phyloP scores from a whole-genome alignment of 2,888 invertebrate species.

The Diarsia mendica region DNA sequence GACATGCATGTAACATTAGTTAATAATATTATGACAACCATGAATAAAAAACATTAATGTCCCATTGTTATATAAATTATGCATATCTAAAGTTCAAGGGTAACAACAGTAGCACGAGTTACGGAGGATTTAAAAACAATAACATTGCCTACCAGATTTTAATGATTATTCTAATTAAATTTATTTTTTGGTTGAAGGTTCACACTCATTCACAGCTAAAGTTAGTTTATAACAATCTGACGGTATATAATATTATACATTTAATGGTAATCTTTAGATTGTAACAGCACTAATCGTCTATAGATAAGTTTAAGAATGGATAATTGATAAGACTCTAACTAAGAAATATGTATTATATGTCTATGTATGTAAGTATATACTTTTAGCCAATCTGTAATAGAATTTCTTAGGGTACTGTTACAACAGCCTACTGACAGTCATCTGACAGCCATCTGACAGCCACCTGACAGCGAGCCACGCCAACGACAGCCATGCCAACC shows the following conservation, averaged over 20 bases:
- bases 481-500: too few relatives aligned
- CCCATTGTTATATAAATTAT: slow-evolving; percentile 18
- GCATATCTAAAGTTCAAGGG: slow-evolving; percentile 3
- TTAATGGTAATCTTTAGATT: slow-evolving; percentile 6
- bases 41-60: background rate
- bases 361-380: too few relatives aligned
- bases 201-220: background rate
- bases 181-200: background rate
- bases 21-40: background rate
- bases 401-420: too few relatives aligned
- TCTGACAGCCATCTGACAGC: too few relatives aligned
- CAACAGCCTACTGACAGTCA: too few relatives aligned
- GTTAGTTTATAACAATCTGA: background rate
- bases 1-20: background rate
- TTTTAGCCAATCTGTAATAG: too few relatives aligned
- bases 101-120: background rate
- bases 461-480: too few relatives aligned
- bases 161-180: background rate
- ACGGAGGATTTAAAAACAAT: background rate
- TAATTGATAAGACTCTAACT: background rate
- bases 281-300: background rate
- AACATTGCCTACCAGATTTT: background rate
- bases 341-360: background rate
- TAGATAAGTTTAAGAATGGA: slow-evolving; percentile 11
- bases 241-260: background rate